Evolutionary conservation across 2,113 vertebrate species (phyloP).

Genomic region (Acrocephalus kingi): DNA sequence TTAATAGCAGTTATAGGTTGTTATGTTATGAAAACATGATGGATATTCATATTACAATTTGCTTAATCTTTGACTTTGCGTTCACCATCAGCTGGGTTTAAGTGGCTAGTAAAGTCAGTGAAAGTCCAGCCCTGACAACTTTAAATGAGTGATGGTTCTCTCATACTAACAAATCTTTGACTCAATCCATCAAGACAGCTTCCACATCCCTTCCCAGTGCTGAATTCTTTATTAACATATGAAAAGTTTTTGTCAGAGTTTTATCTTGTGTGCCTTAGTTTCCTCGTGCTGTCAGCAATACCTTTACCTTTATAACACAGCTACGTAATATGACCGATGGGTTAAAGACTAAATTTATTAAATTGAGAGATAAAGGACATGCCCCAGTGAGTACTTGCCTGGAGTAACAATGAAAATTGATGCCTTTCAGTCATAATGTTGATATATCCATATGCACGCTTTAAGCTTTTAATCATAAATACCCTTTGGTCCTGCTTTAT

Average conservation of each 20-base stretch:
- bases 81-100: neutral
- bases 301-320: neutral
- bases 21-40: neutral
- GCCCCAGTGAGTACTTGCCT: neutral
- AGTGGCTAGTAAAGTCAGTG: neutral
- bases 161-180: neutral
- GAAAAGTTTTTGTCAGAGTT: neutral
- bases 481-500: neutral
- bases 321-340: neutral
- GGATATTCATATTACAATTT: neutral
- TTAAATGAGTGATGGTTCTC: neutral
- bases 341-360: slow-evolving; percentile 21
- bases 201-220: neutral
- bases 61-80: neutral
- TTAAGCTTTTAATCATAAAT: slow-evolving; percentile 32
- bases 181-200: neutral
- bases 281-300: neutral
- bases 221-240: neutral
- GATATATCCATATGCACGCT: neutral
- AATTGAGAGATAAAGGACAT: slow-evolving; percentile 12
- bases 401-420: neutral
- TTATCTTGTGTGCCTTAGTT: neutral
- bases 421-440: neutral
- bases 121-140: neutral
- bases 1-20: neutral